Base-by-base conservation (phyloP, 2,113 vertebrate species). In the Phoenicopterus ruber region DNA sequence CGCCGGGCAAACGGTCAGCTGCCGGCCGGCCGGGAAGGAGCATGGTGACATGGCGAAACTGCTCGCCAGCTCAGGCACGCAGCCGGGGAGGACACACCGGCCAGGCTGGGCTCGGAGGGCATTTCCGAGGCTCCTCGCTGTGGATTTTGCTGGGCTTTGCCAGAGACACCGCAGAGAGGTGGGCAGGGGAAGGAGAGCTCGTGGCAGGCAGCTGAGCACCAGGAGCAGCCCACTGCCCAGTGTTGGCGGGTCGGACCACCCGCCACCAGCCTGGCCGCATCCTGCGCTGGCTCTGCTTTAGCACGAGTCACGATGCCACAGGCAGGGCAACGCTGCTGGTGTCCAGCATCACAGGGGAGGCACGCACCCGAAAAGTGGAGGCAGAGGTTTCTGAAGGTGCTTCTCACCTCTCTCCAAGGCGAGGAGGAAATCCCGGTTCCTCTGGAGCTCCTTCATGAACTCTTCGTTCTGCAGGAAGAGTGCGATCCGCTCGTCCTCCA, bases 391-490 rank as follows among this genome's bases (percentile, higher is more conserved):
- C 69, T 50, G 36, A 50, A 70, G 50, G 46, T 2, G 2, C 69
- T 62, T 21, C 50, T 87, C 96, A 99, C 99, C 99, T 99, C 98
- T 99, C 97, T 99, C 99, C 81, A 99, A 97, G n/a, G 99, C 99
- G 0, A 99, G 98, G 31, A 99, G 99, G 96, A 99, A 99, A 88
- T 99, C 99, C 4, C 99, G 97, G 97, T 99, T 99, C 65, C 99
- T 98, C 96, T 99, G 99, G 78, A 99, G 98, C 96, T 99, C 99
- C 95, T 98, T 99, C 99, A 99, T 99, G 94, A 99, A 99, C 97
- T 99, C 99, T 55, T 99, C 99, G 0, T 99, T 99, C 97, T 99
- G 99, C 94, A 99, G 98, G 95, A 99, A 99, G 25, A 99, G 98
- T 0, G 99, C 99, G 2, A 99, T 99, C 44, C 99, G 98, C 97